These are phyloP conservation scores for Sebastes nivosus DNA, from an alignment of 2,797 vertebrate species.

Conservation along the genomic window DNA sequence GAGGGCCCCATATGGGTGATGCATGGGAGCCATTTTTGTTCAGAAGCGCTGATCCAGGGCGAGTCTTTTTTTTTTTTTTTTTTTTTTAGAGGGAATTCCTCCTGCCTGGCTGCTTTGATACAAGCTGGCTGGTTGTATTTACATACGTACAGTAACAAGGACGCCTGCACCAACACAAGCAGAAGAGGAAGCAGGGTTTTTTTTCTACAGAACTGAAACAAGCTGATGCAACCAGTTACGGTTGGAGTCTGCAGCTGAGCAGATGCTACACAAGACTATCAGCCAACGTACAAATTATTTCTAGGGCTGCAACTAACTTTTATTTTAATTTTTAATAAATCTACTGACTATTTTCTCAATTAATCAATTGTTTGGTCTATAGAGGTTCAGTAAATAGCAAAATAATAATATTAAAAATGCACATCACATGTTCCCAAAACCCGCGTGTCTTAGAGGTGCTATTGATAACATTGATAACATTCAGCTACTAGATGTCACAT, in stretches of 20 bases:
- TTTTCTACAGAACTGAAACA: conserved; percentile 51
- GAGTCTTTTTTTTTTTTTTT: conserved; percentile 32
- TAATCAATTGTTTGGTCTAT: not conserved
- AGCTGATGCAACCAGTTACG: conserved; percentile 29
- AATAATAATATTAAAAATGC: not conserved
- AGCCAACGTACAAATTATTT: not conserved
- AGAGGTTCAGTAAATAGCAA: not conserved
- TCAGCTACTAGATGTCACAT: too few species aligned
- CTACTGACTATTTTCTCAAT: not conserved
- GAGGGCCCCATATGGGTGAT: conserved; percentile 56
- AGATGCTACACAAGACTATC: conserved; percentile 4
- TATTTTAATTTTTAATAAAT: not conserved
- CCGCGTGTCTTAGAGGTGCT: fast-evolving
- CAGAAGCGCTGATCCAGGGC: conserved; percentile 69
- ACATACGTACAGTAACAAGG: conserved; percentile 60
- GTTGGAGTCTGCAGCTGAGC: conserved; percentile 6
- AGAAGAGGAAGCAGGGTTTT: conserved; percentile 39
- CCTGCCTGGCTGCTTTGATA: conserved; percentile 50
- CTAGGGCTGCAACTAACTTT: not conserved
- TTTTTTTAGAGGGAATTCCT: conserved; percentile 51
- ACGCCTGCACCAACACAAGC: conserved; percentile 24
- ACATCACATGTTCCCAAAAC: not conserved
- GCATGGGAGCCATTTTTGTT: conserved; percentile 73
- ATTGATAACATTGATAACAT: too few species aligned
- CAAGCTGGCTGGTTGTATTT: conserved; percentile 44